phyloP scores from a whole-genome alignment of 2,888 invertebrate genomes.

The Nomada lathburiana region DNA sequence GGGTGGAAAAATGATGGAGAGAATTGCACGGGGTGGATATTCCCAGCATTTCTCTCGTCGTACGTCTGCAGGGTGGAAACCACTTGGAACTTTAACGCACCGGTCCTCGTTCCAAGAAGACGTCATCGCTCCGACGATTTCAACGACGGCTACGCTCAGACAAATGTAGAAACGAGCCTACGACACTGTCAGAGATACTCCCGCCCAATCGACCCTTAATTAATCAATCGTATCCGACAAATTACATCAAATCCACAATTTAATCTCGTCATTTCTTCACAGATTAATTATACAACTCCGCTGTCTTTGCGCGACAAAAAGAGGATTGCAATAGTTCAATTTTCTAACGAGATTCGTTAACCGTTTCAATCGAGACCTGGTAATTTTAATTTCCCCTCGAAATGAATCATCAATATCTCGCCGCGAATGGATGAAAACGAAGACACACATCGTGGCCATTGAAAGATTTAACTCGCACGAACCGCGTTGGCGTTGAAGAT shows the following conservation, averaged over 20 bases:
- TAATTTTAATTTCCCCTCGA: too few relatives aligned
- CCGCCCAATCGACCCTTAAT: not conserved
- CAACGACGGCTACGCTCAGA: not conserved
- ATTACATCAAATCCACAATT: too few relatives aligned
- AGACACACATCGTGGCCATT: not conserved
- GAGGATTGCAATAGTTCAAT: too few relatives aligned
- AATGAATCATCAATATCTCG: not conserved
- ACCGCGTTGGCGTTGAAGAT: conserved; percentile 10
- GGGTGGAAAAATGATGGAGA: conserved; percentile 24
- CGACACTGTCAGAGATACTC: not conserved
- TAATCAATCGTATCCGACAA: too few relatives aligned
- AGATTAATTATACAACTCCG: too few relatives aligned
- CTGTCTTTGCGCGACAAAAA: too few relatives aligned
- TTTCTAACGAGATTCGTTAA: too few relatives aligned
- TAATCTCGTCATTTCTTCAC: too few relatives aligned
- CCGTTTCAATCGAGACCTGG: too few relatives aligned
- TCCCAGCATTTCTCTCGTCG: not conserved
- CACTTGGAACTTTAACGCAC: conserved; percentile 40
- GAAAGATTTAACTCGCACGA: conserved; percentile 5
- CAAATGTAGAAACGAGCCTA: conserved; percentile 2
- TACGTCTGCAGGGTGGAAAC: conserved; percentile 14
- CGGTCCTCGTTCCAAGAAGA: conserved; percentile 16
- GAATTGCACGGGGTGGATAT: conserved; percentile 9
- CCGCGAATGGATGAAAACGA: not conserved
- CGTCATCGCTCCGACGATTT: conserved; percentile 18